Evolutionary conservation across 2,888 invertebrate genomes (phyloP), one percentile per base, ranked within the genome.

Genomic region (Dimorphilus gyrociliatus): DNA sequence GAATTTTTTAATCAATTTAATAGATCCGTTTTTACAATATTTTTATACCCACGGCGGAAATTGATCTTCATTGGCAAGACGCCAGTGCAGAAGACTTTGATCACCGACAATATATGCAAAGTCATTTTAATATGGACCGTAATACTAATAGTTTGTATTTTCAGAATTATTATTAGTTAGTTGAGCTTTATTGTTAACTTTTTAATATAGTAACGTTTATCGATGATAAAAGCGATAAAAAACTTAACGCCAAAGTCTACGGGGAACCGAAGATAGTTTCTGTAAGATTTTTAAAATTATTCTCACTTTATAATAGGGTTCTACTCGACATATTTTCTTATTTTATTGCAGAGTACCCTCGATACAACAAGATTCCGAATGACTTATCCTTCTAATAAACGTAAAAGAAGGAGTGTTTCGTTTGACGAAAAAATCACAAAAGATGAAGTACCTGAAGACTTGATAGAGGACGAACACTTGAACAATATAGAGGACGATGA

Each of bases 11-110:
- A 25, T n/a, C 25, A 25, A 7, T 8, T 25, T 8, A 27, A 23
- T 23, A 37, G 37, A 29, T 37, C 10, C 23, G 34, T 5, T 24
- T 37, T 8, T 37, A 37, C 25, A 23, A 27, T 23, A 31, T 34
- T 14, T 19, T 19, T 15, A 23, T 37, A 8, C 13, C 29, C n/a
- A 32, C 30, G 24, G 21, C 24, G 2, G 34, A 34, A 13, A 7
- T 37, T 8, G 26, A 29, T 15, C 4, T 13, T 12, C 28, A 35
- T 21, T 17, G 28, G 25, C 26, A 32, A 17, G 24, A 37, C 8
- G 26, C 30, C 13, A 27, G 27, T 3, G 14, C 33, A 21, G 19
- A 16, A 18, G 14, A 30, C 13, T 16, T 28, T 12, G 10, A 16
- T 6, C 32, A 27, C 25, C 17, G 27, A 25, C n/a, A 25, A 7